Base-by-base conservation (phyloP, 2,113 vertebrate genomes). In the Brachirus orientalis region DNA sequence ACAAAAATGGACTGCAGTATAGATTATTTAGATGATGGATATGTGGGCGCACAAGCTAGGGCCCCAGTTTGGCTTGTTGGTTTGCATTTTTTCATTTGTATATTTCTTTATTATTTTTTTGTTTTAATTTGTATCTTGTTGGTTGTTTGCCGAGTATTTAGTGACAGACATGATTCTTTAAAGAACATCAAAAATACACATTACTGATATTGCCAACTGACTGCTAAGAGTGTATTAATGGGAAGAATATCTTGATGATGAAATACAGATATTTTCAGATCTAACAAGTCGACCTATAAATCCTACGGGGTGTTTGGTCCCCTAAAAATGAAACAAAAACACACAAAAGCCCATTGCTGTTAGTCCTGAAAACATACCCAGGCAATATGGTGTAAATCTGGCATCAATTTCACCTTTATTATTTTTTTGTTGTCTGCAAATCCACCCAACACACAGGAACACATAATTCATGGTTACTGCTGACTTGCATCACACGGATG, bases 1-100 rank as follows among this genome's bases (percentile, higher is more conserved):
- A 86, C 73, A 84, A 83, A 72, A 84, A 77, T 59, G 81, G 75
- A 54, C 73, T 59, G 84, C 76, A 13, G 74, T 87, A 81, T 85
- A 70, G 89, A 87, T 82, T 89, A 81, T 84, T 86, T 82, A 77
- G 68, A 65, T 76, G 82, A 80, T 17, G 44, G 80, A 77, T 83
- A 84, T 82, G 83, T 87, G 85, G 85, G 86, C 74, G 82, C 77
- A 1, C 40, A 56, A 67, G 64, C 74, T 28, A 4, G 51, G 12
- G 60, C 64, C 45, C 13, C 20, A 66, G 61, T 75, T 75, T 61
- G 18, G 51, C 44, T 69, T 82, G 28, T 18, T 43, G 10, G 2
- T 48, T 71, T 19, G 19, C 51, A 60, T 36, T 78, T 77, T n/a
- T 79, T 65, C 19, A 40, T 73, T 28, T 41, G 6, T 50, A n/a